Evolutionary conservation across 2,797 vertebrate genomes (phyloP).

Genomic region (Amblyraja radiata): DNA sequence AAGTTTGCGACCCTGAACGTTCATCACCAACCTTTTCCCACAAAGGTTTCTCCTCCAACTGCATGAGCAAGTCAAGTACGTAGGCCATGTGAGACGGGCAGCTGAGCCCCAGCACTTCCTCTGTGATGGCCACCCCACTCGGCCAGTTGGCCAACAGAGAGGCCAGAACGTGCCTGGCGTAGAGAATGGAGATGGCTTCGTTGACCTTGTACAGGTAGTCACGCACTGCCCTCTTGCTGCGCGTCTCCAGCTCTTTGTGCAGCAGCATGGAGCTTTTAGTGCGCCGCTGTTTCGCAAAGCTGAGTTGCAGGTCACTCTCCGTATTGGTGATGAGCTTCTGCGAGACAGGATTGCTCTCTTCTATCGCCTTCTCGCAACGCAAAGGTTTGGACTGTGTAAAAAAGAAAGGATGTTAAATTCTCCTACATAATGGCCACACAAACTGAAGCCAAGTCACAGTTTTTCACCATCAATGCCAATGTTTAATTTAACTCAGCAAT

Average conservation of each 20-base stretch:
- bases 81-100: constrained; percentile 94
- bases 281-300: constrained; percentile 87
- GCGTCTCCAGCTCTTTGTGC: constrained; percentile 88
- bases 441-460: too few relatives aligned
- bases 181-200: constrained; percentile 86
- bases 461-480: too few relatives aligned
- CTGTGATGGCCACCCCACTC: constrained; percentile 64
- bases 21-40: constrained; percentile 81
- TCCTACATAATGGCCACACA: background rate
- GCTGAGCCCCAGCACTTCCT: constrained; percentile 83
- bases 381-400: constrained; percentile 74
- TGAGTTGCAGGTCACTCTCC: constrained; percentile 86
- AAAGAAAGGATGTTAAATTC: constrained; percentile 25
- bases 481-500: too few relatives aligned
- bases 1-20: constrained; percentile 34
- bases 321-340: constrained; percentile 95
- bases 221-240: constrained; percentile 79
- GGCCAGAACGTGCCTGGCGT: constrained; percentile 85
- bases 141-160: constrained; percentile 87
- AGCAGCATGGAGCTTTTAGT: constrained; percentile 86
- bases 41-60: constrained; percentile 85
- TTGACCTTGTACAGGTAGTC: constrained; percentile 91
- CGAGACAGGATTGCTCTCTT: constrained; percentile 79
- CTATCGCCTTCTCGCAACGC: constrained; percentile 78
- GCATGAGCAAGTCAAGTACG: constrained; percentile 96